Conservation (phyloP, 2,888 invertebrate genomes). For the Chirona hameri region DNA sequence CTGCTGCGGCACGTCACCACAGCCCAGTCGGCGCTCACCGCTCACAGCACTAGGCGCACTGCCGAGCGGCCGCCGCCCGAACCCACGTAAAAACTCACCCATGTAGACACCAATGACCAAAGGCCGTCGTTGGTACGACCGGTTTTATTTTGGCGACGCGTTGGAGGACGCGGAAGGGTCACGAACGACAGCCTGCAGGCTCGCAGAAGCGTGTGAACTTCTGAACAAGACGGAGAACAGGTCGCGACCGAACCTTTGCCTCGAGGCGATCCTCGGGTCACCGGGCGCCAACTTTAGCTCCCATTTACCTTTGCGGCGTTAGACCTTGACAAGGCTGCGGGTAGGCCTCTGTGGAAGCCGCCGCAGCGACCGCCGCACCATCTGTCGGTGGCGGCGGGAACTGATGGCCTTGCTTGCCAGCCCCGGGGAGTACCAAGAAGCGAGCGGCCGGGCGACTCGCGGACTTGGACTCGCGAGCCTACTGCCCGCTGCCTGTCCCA, state of each 20-base stretch:
- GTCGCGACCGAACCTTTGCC: neutral
- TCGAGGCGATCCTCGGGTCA: neutral
- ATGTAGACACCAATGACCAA: conserved; percentile 29
- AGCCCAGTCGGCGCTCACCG: neutral
- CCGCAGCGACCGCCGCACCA: neutral
- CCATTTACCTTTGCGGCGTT: neutral
- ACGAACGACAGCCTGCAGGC: neutral
- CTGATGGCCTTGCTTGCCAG: conserved; percentile 2
- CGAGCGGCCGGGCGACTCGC: neutral
- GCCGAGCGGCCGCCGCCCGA: neutral
- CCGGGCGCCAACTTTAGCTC: neutral
- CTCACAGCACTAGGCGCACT: neutral
- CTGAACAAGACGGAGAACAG: too few relatives aligned
- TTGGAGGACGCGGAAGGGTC: neutral
- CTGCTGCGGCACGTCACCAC: neutral
- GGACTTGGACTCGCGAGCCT: too few relatives aligned
- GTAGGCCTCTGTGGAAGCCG: conserved; percentile 27
- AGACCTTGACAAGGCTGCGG: conserved; percentile 29
- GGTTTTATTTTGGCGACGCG: neutral
- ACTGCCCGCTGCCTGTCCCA: too few relatives aligned
- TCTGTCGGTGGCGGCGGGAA: neutral
- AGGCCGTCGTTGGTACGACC: neutral
- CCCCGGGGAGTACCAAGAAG: neutral
- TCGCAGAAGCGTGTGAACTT: too few relatives aligned
- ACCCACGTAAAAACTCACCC: conserved; percentile 26